phyloP scores from a whole-genome alignment of 2,797 vertebrate genomes.

The Danio choprae region DNA sequence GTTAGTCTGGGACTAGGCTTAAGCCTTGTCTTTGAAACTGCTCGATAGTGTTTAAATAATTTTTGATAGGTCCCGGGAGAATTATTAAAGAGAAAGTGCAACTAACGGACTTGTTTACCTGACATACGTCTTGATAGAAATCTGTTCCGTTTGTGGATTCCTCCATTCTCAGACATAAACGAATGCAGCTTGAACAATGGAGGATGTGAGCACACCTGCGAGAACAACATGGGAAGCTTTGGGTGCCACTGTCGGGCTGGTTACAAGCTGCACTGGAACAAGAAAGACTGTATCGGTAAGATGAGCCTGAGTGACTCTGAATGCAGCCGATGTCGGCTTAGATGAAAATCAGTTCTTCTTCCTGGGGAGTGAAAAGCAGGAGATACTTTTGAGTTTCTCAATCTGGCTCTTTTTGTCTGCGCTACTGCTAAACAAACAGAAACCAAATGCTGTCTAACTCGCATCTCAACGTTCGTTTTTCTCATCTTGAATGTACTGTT shows the following conservation, averaged over 20 bases:
- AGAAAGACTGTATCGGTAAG: conserved; percentile 98
- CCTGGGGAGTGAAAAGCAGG: conserved; percentile 85
- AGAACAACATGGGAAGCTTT: conserved; percentile 88
- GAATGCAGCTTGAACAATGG: conserved; percentile 96
- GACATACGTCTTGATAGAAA: not conserved
- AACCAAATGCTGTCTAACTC: conserved; percentile 45
- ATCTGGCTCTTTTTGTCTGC: conserved; percentile 66
- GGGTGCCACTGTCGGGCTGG: conserved; percentile 89
- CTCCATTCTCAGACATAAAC: conserved; percentile 83
- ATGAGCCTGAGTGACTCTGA: conserved; percentile 39
- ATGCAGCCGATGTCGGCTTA: conserved; percentile 16
- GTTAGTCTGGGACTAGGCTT: too few species aligned
- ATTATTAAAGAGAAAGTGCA: not conserved
- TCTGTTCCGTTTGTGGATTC: conserved; percentile 8
- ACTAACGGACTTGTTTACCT: not conserved
- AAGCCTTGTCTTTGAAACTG: too few species aligned
- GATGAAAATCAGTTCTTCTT: conserved; percentile 49
- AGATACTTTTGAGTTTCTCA: conserved; percentile 89
- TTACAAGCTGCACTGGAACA: conserved; percentile 96
- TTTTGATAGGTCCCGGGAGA: not conserved
- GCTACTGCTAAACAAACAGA: conserved; percentile 69
- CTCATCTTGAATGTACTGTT: conserved; percentile 18
- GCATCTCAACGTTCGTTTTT: conserved; percentile 16
- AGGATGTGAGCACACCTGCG: conserved; percentile 91
- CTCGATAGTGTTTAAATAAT: not conserved